Evolutionary conservation across 2,113 vertebrate genomes (phyloP).

Genomic region (Cavia porcellus): DNA sequence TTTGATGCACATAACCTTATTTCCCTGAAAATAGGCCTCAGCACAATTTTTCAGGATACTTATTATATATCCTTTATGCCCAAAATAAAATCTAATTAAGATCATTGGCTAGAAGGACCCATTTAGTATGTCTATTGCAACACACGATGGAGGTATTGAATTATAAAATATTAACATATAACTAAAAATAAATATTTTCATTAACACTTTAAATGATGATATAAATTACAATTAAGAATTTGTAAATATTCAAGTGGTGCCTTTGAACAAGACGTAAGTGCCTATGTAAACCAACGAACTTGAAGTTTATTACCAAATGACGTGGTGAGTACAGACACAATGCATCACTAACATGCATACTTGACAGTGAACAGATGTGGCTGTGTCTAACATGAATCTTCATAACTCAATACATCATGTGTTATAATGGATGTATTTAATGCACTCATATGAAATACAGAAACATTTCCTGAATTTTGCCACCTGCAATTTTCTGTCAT

Average conservation of each 20-base stretch:
- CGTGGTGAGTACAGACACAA: background rate
- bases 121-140: background rate
- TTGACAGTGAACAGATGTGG: background rate
- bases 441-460: background rate
- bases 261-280: background rate
- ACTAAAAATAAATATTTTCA: background rate
- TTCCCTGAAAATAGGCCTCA: background rate
- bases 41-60: background rate
- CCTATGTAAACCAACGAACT: background rate
- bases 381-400: background rate
- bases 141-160: background rate
- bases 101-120: background rate
- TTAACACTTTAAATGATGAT: background rate
- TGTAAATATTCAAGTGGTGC: background rate
- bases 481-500: background rate
- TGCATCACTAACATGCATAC: background rate
- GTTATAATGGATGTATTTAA: background rate
- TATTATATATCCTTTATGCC: background rate
- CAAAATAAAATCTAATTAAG: background rate
- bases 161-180: background rate
- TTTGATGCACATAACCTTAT: slow-evolving; percentile 63
- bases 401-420: background rate
- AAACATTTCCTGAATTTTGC: background rate
- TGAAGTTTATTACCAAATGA: background rate
- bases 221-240: background rate